A percentile compares a stretch with the other conserved stretches of the same genome.
phyloP scores from a whole-genome alignment of 1,140 invertebrate species.

The Oedothorax gibbosus region DNA sequence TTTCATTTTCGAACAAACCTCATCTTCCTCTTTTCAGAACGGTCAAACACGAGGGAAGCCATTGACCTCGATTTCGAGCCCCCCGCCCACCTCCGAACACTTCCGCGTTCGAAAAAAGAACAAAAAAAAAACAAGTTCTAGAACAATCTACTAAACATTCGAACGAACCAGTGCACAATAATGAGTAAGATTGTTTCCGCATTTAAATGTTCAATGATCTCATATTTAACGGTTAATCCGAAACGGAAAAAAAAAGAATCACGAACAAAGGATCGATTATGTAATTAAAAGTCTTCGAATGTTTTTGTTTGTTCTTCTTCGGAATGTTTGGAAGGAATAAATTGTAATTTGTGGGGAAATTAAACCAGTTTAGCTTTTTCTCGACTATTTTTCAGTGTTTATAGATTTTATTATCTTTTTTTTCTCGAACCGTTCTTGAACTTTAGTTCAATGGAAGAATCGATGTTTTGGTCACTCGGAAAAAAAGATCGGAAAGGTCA shows the following conservation, averaged over 20 bases:
- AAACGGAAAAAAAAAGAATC: constrained; percentile 7
- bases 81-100: neutral
- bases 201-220: constrained; percentile 1
- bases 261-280: neutral
- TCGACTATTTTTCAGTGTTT: too few species aligned
- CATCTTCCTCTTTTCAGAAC: constrained; percentile 7
- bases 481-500: too few species aligned
- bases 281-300: neutral
- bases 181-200: constrained; percentile 15
- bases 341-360: too few species aligned
- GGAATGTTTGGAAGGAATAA: neutral
- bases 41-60: constrained; percentile 40
- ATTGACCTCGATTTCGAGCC: constrained; percentile 38
- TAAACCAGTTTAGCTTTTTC: too few species aligned
- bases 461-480: too few species aligned
- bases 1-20: too few species aligned
- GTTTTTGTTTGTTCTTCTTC: neutral
- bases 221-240: constrained; percentile 10
- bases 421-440: too few species aligned
- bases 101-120: constrained; percentile 30
- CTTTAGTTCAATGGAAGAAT: too few species aligned
- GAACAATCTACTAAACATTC: constrained; percentile 31
- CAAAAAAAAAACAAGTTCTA: neutral
- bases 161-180: constrained; percentile 15
- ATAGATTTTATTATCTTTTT: too few species aligned